phyloP scores from a whole-genome alignment of 2,113 vertebrate species.

The Gambusia affinis region DNA sequence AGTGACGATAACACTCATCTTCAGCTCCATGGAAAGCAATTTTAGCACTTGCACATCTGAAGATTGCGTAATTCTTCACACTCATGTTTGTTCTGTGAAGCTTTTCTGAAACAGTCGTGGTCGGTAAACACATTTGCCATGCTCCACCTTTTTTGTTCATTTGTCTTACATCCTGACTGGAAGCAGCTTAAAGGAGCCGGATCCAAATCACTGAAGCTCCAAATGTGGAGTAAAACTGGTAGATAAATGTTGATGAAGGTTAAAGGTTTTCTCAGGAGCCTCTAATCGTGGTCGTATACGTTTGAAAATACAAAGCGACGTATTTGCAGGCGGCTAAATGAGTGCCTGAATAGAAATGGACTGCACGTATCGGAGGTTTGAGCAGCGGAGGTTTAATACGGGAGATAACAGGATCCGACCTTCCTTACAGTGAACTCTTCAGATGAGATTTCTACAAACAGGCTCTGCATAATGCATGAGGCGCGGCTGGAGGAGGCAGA shows the following conservation, averaged over 20 bases:
- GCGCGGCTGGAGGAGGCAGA: slow-evolving; percentile 10
- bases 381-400: slow-evolving; percentile 39
- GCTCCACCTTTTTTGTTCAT: background rate
- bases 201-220: background rate
- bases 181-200: background rate
- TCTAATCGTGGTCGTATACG: background rate
- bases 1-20: background rate
- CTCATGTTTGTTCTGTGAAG: background rate
- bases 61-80: slow-evolving; percentile 2
- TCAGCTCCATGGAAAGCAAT: background rate
- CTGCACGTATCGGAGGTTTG: slow-evolving; percentile 39
- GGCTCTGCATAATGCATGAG: slow-evolving; percentile 59
- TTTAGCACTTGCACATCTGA: slow-evolving; percentile 7
- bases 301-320: background rate
- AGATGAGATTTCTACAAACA: slow-evolving; percentile 46
- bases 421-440: slow-evolving; percentile 22
- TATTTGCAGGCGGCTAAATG: slow-evolving; percentile 1
- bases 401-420: slow-evolving; percentile 21
- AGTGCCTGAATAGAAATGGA: slow-evolving; percentile 6
- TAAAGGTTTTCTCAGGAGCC: background rate
- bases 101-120: background rate
- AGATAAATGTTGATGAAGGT: background rate
- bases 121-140: background rate
- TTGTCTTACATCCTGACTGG: background rate
- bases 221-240: background rate